Evolutionary conservation across 2,113 vertebrate species (phyloP).

Genomic region (Aythya baeri): DNA sequence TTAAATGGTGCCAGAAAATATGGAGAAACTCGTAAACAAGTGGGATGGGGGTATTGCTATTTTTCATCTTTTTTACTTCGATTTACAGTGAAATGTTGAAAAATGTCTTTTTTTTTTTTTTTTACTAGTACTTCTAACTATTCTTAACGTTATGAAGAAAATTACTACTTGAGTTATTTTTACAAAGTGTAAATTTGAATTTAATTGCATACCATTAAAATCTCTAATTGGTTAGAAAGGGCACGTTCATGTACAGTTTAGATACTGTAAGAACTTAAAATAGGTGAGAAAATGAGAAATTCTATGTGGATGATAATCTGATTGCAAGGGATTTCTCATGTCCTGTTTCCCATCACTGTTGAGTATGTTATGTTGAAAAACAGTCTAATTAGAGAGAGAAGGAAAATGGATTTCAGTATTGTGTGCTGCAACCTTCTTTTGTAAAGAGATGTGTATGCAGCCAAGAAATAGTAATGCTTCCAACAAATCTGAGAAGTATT

Average conservation of each 20-base stretch:
- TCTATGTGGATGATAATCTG: not conserved
- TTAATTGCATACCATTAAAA: not conserved
- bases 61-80: not conserved
- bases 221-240: not conserved
- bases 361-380: no score
- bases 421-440: not conserved
- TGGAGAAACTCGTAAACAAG: not conserved
- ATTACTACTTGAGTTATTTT: not conserved
- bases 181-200: not conserved
- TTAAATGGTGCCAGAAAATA: not conserved
- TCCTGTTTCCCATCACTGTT: not conserved
- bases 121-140: not conserved
- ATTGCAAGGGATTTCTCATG: not conserved
- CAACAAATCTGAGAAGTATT: not conserved
- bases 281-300: no score
- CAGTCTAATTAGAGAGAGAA: not conserved
- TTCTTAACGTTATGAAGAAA: not conserved
- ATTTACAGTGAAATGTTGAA: not conserved
- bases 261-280: no score
- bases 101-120: not conserved
- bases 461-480: not conserved
- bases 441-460: not conserved
- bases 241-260: not conserved
- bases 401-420: not conserved
- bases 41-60: accelerated